phyloP scores from a whole-genome alignment of 2,113 vertebrate genomes.

The Alectura lathami region DNA sequence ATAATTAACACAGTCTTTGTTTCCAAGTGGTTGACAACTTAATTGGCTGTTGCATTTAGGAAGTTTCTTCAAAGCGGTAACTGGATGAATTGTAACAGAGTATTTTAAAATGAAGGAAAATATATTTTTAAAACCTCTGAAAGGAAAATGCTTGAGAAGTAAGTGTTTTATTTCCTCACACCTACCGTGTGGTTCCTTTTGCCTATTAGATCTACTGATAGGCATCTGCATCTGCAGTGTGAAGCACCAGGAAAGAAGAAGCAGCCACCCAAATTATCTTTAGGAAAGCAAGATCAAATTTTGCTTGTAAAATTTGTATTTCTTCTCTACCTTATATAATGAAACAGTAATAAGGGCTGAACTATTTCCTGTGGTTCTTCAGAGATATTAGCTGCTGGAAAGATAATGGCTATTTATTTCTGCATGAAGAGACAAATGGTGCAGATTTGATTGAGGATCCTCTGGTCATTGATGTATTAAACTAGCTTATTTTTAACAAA shows the following conservation, averaged over 20 bases:
- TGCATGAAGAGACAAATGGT: neutral
- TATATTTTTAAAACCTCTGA: neutral
- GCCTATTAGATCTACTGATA: neutral
- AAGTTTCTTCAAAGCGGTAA: neutral
- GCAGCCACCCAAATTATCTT: neutral
- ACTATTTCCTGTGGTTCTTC: neutral
- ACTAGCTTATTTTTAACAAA: neutral
- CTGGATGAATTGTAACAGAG: neutral
- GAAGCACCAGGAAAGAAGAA: neutral
- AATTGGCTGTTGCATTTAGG: neutral
- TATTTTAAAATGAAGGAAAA: neutral
- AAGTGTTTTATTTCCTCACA: neutral
- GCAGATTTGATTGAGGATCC: neutral
- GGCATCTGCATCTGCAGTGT: neutral
- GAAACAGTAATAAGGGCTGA: neutral
- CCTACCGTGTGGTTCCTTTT: neutral
- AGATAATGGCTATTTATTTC: neutral
- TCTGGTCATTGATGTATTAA: neutral
- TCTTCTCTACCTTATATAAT: neutral
- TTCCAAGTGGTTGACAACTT: neutral
- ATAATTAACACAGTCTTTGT: neutral
- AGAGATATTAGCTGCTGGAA: neutral
- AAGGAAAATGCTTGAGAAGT: neutral
- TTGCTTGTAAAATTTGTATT: rapidly evolving
- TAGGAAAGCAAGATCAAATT: neutral